phyloP scores from a whole-genome alignment of 1,140 invertebrate genomes.

The Anastatus disparis region DNA sequence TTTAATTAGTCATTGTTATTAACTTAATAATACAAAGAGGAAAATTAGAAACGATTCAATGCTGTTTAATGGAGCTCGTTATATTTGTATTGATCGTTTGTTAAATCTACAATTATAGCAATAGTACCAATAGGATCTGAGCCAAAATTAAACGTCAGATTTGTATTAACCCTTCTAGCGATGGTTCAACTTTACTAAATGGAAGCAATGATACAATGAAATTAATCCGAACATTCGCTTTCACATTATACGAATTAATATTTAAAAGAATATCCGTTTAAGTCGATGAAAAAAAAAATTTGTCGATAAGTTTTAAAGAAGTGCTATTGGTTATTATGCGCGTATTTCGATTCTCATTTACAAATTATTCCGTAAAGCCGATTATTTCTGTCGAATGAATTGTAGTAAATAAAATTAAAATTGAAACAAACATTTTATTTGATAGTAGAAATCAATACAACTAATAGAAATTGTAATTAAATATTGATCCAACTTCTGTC shows the following conservation, averaged over 20 bases:
- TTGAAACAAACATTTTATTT: too few relatives aligned
- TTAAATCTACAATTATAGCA: neutral
- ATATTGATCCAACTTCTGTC: too few relatives aligned
- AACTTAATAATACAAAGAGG: neutral
- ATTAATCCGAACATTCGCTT: slow-evolving; percentile 19
- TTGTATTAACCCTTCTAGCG: neutral
- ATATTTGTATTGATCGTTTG: slow-evolving; percentile 17
- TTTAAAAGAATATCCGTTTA: too few relatives aligned
- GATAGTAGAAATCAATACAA: too few relatives aligned
- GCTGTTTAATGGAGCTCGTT: neutral
- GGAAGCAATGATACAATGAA: neutral
- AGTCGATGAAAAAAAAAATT: too few relatives aligned
- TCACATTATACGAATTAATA: slow-evolving; percentile 2
- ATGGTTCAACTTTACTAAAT: slow-evolving; percentile 5
- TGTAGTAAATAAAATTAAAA: too few relatives aligned
- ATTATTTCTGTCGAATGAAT: too few relatives aligned
- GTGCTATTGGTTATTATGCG: too few relatives aligned
- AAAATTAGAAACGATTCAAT: neutral
- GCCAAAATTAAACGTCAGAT: neutral
- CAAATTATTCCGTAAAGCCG: too few relatives aligned
- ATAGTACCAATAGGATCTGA: slow-evolving; percentile 3
- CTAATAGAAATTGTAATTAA: too few relatives aligned
- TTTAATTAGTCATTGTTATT: neutral
- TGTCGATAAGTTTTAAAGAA: too few relatives aligned
- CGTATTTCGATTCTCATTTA: too few relatives aligned